Percentiles rank a stretch among this genome's conserved stretches.
These are phyloP conservation scores for Dendrolimus houi DNA, from an alignment of 2,888 invertebrate genomes.

Conservation along the genomic window DNA sequence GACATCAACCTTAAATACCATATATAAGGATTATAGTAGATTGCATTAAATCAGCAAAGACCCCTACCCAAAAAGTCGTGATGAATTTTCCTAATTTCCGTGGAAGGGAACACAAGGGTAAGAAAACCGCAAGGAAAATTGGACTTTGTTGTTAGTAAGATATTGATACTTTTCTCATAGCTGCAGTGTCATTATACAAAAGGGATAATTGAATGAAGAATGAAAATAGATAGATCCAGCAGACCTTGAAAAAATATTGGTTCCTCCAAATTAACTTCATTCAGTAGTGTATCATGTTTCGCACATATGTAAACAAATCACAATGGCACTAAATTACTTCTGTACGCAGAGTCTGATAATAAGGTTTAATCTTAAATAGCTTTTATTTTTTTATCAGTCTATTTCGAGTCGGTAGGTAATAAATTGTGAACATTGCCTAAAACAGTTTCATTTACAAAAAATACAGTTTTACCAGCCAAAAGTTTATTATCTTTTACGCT, in stretches of 20 bases:
- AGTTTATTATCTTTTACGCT: too few species aligned
- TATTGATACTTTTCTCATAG: background rate
- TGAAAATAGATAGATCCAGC: background rate
- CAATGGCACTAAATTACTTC: too few species aligned
- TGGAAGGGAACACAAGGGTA: background rate
- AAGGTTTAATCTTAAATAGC: too few species aligned
- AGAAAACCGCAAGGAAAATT: background rate
- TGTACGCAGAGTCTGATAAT: too few species aligned
- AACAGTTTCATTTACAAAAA: too few species aligned
- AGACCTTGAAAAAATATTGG: constrained; percentile 2
- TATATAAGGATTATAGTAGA: background rate
- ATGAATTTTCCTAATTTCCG: background rate
- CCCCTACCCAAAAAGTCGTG: background rate
- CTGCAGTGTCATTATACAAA: background rate
- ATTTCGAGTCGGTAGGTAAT: too few species aligned
- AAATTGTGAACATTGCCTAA: too few species aligned
- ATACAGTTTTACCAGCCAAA: too few species aligned
- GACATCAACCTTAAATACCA: background rate
- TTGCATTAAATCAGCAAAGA: background rate
- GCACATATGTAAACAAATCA: background rate
- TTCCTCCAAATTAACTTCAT: constrained; percentile 5
- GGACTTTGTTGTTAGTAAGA: background rate
- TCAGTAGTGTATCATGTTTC: constrained; percentile 4
- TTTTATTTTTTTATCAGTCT: too few species aligned
- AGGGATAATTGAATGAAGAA: background rate